Evolutionary conservation across 2,113 vertebrate genomes (phyloP), one percentile per base, ranked within the genome.

Genomic region (Zosterops borbonicus): DNA sequence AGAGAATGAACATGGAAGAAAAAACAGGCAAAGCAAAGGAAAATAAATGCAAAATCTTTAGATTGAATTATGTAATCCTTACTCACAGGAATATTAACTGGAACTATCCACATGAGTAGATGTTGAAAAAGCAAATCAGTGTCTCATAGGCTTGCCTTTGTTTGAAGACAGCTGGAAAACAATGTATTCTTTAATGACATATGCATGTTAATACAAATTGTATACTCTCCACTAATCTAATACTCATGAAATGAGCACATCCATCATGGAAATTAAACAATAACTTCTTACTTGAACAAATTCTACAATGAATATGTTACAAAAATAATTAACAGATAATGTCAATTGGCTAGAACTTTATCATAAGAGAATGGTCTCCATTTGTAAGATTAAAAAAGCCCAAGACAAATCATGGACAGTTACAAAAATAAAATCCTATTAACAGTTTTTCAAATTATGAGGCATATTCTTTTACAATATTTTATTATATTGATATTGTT

Each of bases 241-340:
- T 97, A 95, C 80, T 96, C 39, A 76, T 87, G 85, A 97, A 97
- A 97, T 97, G 95, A 98, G 96, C 89, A 93, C 79, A 96, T 98
- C 96, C 90, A 94, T 97, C 97, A 96, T 55, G 46, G 81, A 97
- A 97, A 95, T 97, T 95, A 96, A 95, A 77, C 69, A 90, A 95
- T 92, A 97, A 94, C 83, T 95, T 95, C 84, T 97, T 94, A 91
- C 67, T 94, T 87, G 80, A 90, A 91, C 94, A 95, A 97, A 97
- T 96, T 93, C 93, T 91, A 37, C 90, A 62, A 96, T 76, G 92
- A 96, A 96, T 97, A 92, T 73, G 68, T 96, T 96, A 92, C 74
- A 93, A 90, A 97, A 97, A 96, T 95, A 98, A 98, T 97, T 97
- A 97, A 97, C 80, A 92, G 90, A 95, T 74, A 95, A 94, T 67